Percentiles rank a stretch among this genome's conserved stretches.
These are phyloP conservation scores for Adineta ricciae DNA, from an alignment of 2,888 invertebrate species.

Conservation along the genomic window DNA sequence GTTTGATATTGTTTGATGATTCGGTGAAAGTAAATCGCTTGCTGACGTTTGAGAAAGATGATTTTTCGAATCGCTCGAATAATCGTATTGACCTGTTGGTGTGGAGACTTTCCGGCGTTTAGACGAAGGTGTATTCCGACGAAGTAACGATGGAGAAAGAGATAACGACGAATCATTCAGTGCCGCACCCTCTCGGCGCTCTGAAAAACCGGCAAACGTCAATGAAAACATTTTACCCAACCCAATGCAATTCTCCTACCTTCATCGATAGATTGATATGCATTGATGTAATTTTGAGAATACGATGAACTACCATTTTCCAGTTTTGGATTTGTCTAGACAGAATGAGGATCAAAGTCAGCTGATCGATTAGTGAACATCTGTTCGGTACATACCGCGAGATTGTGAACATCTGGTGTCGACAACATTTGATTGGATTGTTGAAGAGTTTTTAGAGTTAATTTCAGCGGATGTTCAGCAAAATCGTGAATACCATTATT, in stretches of 20 bases:
- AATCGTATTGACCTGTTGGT: not conserved
- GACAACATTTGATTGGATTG: not conserved
- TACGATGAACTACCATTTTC: not conserved
- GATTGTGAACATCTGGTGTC: not conserved
- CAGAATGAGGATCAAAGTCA: not conserved
- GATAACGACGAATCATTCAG: constrained; percentile 8
- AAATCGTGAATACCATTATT: no score
- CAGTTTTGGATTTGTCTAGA: not conserved
- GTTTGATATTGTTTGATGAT: not conserved
- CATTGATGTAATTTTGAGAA: not conserved
- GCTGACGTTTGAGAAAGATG: not conserved
- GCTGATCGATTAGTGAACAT: not conserved
- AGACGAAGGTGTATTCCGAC: not conserved
- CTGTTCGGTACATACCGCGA: not conserved
- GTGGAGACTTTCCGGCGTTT: not conserved
- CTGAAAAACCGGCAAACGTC: no score
- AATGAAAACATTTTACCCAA: no score
- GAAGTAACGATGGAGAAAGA: not conserved
- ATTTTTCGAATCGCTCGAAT: not conserved
- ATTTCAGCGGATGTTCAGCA: not conserved
- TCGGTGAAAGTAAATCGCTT: not conserved
- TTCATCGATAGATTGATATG: not conserved
- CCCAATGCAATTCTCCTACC: not conserved
- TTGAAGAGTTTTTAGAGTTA: not conserved
- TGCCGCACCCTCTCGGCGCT: not conserved